phyloP scores from a whole-genome alignment of 2,113 vertebrate species.

The Strix aluco region DNA sequence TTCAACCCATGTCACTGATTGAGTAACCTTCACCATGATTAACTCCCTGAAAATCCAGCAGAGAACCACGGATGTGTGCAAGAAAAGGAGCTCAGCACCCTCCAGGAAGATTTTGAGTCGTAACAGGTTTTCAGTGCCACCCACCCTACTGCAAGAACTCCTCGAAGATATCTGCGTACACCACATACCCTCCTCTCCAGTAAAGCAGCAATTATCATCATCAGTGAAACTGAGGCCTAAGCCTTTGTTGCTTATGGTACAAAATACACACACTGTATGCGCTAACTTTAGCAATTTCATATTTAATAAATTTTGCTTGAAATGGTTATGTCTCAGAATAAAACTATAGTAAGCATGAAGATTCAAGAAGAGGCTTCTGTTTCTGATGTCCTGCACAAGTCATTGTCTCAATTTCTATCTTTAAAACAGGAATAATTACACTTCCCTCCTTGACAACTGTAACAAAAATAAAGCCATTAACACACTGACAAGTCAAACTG shows the following conservation, averaged over 20 bases:
- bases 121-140: neutral
- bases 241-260: neutral
- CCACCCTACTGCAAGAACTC: neutral
- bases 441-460: neutral
- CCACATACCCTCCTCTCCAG: neutral
- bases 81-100: neutral
- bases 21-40: neutral
- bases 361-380: neutral
- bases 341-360: neutral
- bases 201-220: neutral
- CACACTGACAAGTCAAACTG: neutral
- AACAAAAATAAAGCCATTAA: slow-evolving; percentile 2
- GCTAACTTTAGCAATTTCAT: neutral
- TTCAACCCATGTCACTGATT: neutral
- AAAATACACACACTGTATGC: neutral
- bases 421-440: neutral
- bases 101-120: neutral
- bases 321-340: neutral
- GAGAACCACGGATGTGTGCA: accelerated
- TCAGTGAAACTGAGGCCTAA: neutral
- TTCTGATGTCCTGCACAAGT: neutral
- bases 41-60: neutral
- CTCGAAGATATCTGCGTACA: neutral
- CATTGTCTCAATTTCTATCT: neutral
- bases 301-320: neutral